These are phyloP conservation scores for Malurus cyaneus DNA, from an alignment of 2,113 vertebrate genomes.

Conservation along the genomic window DNA sequence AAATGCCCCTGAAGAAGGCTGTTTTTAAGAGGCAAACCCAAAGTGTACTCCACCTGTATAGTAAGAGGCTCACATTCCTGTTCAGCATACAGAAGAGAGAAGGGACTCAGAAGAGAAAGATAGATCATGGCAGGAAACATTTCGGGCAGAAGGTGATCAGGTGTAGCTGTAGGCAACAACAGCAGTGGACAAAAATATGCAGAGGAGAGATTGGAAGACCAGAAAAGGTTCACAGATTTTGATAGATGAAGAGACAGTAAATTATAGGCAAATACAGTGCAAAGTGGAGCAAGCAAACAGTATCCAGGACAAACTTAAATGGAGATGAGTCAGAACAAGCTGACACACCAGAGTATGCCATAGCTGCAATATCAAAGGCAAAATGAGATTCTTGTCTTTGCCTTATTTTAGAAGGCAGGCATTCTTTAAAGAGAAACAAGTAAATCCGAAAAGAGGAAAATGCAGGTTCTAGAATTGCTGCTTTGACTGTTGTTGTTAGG, in stretches of 20 bases:
- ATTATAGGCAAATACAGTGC: slow-evolving; percentile 3
- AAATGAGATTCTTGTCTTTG: background rate
- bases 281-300: slow-evolving; percentile 33
- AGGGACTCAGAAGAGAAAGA: background rate
- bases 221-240: background rate
- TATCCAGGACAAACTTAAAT: slow-evolving; percentile 55
- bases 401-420: slow-evolving; percentile 24
- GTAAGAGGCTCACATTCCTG: background rate
- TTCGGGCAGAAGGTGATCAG: background rate
- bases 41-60: background rate
- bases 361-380: slow-evolving; percentile 35
- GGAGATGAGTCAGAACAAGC: slow-evolving; percentile 45
- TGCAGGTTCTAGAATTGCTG: background rate
- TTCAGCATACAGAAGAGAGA: background rate
- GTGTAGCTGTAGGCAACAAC: background rate
- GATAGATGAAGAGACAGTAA: background rate
- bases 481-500: background rate
- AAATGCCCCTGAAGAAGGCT: background rate
- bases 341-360: slow-evolving; percentile 1
- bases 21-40: background rate
- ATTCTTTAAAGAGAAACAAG: background rate
- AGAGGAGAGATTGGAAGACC: background rate
- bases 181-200: background rate
- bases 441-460: background rate
- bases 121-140: background rate